Percentiles rank a stretch among this genome's conserved stretches.
Evolutionary conservation across 2,797 vertebrate species (phyloP).

Genomic region (Phataginus tetradactyla): DNA sequence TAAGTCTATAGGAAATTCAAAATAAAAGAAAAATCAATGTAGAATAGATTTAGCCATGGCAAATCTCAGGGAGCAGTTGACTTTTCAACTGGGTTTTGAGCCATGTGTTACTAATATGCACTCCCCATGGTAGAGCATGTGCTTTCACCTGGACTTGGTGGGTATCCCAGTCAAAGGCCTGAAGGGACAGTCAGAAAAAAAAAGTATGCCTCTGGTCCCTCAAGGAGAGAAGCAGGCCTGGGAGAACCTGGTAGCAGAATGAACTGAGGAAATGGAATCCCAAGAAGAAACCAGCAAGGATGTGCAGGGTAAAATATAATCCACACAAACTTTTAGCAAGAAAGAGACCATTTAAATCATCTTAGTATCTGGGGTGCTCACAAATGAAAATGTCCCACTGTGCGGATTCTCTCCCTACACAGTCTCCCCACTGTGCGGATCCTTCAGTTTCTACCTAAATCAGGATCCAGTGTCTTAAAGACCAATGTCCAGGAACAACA

Average conservation of each 20-base stretch:
- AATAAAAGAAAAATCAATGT: not conserved
- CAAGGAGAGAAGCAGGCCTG: not conserved
- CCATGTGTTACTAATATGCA: not conserved
- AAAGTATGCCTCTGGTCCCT: not conserved
- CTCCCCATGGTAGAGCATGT: not conserved
- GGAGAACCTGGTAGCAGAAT: not conserved
- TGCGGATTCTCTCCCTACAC: not conserved
- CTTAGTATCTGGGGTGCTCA: not conserved
- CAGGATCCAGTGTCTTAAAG: not conserved
- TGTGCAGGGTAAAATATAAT: not conserved
- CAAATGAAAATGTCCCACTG: not conserved
- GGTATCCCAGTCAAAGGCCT: not conserved
- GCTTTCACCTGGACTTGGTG: not conserved
- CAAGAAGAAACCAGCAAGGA: not conserved
- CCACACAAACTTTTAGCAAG: not conserved
- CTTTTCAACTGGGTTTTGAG: not conserved
- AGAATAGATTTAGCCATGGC: not conserved
- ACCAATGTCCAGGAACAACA: not conserved
- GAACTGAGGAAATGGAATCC: not conserved
- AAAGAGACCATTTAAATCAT: not conserved
- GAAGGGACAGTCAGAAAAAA: not conserved
- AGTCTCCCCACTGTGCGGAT: not conserved
- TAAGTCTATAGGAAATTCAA: conserved; percentile 9
- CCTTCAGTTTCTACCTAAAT: not conserved
- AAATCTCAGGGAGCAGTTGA: not conserved